Conservation (phyloP, 2,113 vertebrate species). For the Embiotoca jacksoni region DNA sequence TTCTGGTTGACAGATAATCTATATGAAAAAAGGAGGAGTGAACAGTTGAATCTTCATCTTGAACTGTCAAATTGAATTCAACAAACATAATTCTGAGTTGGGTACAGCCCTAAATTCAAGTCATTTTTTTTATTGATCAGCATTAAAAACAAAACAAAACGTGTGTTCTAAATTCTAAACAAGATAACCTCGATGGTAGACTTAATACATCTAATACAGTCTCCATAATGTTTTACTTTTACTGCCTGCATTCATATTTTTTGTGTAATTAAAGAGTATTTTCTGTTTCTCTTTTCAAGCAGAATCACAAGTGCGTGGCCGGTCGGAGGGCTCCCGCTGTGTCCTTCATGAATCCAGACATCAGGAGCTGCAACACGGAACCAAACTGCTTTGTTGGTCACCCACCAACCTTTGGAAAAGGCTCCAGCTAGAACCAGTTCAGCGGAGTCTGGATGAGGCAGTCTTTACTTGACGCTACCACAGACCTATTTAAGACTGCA, state of each 20-base stretch:
- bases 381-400: not conserved
- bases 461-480: not conserved
- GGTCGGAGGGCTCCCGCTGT: not conserved
- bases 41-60: too few relatives aligned
- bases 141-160: too few relatives aligned
- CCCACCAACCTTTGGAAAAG: conserved; percentile 10
- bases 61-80: too few relatives aligned
- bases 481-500: not conserved
- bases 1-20: too few relatives aligned
- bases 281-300: conserved; percentile 20
- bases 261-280: not conserved
- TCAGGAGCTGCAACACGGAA: not conserved
- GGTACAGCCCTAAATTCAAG: too few relatives aligned
- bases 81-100: too few relatives aligned
- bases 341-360: conserved; percentile 7
- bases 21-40: too few relatives aligned
- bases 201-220: too few relatives aligned
- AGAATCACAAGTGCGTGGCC: conserved; percentile 2
- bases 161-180: too few relatives aligned
- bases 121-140: too few relatives aligned
- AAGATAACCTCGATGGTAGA: too few relatives aligned
- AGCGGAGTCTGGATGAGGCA: conserved; percentile 8
- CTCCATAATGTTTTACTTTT: not conserved
- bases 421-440: conserved; percentile 7
- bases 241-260: not conserved